These are phyloP conservation scores for Cyanoderma ruficeps DNA, from an alignment of 2,113 vertebrate species.

Conservation along the genomic window DNA sequence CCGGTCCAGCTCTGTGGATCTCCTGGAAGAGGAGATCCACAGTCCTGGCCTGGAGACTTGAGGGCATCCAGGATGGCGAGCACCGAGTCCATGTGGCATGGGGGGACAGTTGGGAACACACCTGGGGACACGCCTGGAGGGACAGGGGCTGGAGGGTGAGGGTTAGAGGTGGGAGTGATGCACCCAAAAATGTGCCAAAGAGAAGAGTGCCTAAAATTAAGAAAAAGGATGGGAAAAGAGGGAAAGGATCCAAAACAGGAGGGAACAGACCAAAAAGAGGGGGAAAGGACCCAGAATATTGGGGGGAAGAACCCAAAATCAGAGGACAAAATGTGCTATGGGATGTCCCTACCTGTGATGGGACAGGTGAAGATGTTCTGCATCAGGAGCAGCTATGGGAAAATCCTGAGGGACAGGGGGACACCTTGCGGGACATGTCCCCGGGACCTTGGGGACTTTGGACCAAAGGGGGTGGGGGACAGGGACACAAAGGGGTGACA, in stretches of 20 bases:
- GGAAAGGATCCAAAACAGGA: neutral
- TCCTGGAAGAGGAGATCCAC: too few species aligned
- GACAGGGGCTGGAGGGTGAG: neutral
- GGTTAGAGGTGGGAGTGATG: neutral
- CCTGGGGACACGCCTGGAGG: slow-evolving; percentile 62
- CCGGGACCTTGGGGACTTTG: too few species aligned
- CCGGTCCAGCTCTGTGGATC: too few species aligned
- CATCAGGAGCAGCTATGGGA: neutral
- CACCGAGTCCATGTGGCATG: slow-evolving; percentile 73
- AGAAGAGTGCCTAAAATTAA: too few species aligned
- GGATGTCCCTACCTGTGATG: neutral
- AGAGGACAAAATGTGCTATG: neutral
- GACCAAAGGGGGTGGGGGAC: too few species aligned
- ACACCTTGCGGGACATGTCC: too few species aligned
- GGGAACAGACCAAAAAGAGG: too few species aligned
- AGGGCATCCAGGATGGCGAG: slow-evolving; percentile 71
- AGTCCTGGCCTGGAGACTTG: slow-evolving; percentile 35
- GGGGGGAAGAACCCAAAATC: too few species aligned
- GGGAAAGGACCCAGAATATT: neutral
- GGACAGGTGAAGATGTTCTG: neutral
- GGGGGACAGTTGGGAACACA: neutral
- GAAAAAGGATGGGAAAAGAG: too few species aligned
- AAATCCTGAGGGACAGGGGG: too few species aligned
- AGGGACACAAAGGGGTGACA: too few species aligned
- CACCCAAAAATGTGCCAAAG: neutral